phyloP scores from a whole-genome alignment of 2,113 vertebrate genomes.

The Oryzias curvinotus region DNA sequence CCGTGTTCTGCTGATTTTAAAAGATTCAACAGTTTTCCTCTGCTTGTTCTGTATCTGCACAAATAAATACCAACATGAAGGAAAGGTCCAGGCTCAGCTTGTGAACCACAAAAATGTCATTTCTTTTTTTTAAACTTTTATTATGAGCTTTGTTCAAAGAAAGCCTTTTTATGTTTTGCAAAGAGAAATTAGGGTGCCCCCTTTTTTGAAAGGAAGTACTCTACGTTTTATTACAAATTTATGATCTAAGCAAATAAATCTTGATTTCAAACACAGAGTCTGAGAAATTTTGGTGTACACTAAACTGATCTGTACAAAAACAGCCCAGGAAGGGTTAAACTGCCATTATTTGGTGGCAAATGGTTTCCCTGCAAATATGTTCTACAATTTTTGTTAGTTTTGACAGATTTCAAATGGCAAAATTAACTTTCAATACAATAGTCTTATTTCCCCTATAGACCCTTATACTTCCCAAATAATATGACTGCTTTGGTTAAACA shows the following conservation, averaged over 20 bases:
- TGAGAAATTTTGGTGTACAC: conserved; percentile 9
- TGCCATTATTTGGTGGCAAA: too few relatives aligned
- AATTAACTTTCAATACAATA: too few relatives aligned
- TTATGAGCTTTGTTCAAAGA: not conserved
- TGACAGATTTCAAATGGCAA: too few relatives aligned
- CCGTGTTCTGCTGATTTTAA: not conserved
- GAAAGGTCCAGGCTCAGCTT: not conserved
- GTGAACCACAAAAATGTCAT: conserved; percentile 14
- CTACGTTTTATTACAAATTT: conserved; percentile 24
- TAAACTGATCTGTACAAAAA: not conserved
- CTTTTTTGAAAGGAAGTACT: not conserved
- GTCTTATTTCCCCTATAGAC: too few relatives aligned
- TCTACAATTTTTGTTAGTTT: too few relatives aligned
- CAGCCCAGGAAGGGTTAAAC: too few relatives aligned
- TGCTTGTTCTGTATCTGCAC: conserved; percentile 22
- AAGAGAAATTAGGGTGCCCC: conserved; percentile 9
- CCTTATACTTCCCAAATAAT: too few relatives aligned
- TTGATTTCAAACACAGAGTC: conserved; percentile 16
- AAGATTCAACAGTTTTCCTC: not conserved
- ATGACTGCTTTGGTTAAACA: too few relatives aligned
- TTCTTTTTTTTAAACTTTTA: conserved; percentile 28
- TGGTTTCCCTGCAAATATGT: too few relatives aligned
- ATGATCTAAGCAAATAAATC: conserved; percentile 18
- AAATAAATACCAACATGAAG: conserved; percentile 20
- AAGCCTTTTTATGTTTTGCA: conserved; percentile 21